Base-by-base conservation (phyloP, 2,888 invertebrate genomes). In the Lymantria monacha region DNA sequence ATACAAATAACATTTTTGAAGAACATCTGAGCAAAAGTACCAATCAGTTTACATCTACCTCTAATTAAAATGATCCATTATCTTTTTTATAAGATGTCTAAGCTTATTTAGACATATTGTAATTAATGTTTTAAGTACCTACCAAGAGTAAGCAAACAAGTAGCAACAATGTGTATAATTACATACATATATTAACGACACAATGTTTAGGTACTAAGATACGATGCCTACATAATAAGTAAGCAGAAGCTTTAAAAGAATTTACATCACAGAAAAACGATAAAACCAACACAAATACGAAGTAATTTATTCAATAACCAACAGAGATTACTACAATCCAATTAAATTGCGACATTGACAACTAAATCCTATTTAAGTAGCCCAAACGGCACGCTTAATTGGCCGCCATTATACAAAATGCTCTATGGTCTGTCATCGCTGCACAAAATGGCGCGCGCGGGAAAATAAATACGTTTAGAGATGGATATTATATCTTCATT, bases 401-500 rank as follows among this genome's bases (percentile, higher is more conserved):
- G 89, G 86, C 77, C 75, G 76, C 85, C 86, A 87, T 87, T 87
- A 86, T 81, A 80, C 74, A 76, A 76, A 77, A 78, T 76, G 75
- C 78, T 79, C 83, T 83, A 81, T 81, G 81, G 83, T 79, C 86
- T 83, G 86, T 87, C 87, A 83, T 83, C 80, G 64, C 59, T 69
- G 72, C 75, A 78, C 83, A 87, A 87, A 84, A 86, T 86, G 78
- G 80, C 81, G 79, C 74, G 77, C 76, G 81, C 81, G 75, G 85
- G 75, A 81, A 83, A 85, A 88, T 88, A 85, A 87, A 87, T 85
- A 84, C 83, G 79, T 77, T 75, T 70, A 71, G 74, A 81, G 85
- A 83, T 85, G 79, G 88, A 91, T 91, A 91, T 91, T 91, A 90
- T 90, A 90, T 90, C 90, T 91, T 91, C 90, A 91, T 91, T 91